Evolutionary conservation across 1,140 invertebrate species (phyloP), one percentile per base, ranked within the genome.

Genomic region (Chrysomallon squamiferum): DNA sequence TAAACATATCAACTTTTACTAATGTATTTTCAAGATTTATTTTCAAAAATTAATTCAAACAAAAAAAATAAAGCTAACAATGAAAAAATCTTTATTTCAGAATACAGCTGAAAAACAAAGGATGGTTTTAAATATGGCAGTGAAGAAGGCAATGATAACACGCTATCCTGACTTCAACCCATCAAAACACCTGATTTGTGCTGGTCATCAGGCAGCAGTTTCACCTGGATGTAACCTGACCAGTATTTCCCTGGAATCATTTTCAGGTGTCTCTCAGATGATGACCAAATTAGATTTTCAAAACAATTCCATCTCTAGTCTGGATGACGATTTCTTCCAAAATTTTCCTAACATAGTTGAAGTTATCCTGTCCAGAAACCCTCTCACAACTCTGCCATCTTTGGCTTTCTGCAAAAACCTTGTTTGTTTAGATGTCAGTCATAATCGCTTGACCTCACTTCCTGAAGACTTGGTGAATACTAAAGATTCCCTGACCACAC

Each of bases 201-300:
- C 43, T n/a, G 58, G 50, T 25, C 69, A 72, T 27, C n/a, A 35
- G 3, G 11, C 57, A 45, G 66, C 69, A 3, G 25, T 65, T 3
- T 25, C 47, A 4, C 33, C 52, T 7, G 15, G 45, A 0, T 32
- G 56, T 22, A 49, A 61, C 13, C n/a, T 68, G 11, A 33, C 38
- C 3, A n/a, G 59, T 2, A 61, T 72, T 27, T 41, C 38, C 11
- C 20, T 71, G 32, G 56, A 58, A 13, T 29, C 52, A 0, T 74
- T 66, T 30, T 18, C 59, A 2, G 33, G 30, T 11, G 58, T 67
- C 41, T 63, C 43, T 7, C 59, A 59, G 6, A 68, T 76, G 30
- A 64, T 76, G 33, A 64, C 66, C 13, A 71, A 65, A 29, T 59
- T 76, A n/a, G 71, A 76, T 57, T 72, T 76, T 33, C 67, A 68